A percentile compares a stretch with the other conserved stretches of the same genome.
Conservation (phyloP, 2,888 invertebrate species). For the Epinotia demarniana region DNA sequence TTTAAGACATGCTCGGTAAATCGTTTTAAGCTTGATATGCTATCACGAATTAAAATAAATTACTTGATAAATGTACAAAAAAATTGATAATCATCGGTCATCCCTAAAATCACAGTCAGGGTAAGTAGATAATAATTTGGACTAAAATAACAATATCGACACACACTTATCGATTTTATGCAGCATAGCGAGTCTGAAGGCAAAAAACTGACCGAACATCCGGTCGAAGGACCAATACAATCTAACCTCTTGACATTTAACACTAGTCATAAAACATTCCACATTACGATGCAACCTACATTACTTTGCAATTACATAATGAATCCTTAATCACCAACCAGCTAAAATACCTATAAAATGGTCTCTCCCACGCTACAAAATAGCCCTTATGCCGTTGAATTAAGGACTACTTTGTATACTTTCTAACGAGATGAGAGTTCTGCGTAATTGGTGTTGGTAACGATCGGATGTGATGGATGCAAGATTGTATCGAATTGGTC, state of each 20-base stretch:
- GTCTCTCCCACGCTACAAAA: constrained; percentile 1
- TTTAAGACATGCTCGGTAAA: background rate
- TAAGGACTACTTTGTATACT: background rate
- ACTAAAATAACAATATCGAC: no score
- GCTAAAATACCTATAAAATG: background rate
- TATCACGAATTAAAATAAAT: no score
- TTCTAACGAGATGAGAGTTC: background rate
- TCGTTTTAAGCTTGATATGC: background rate
- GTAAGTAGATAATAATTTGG: no score
- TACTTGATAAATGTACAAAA: no score
- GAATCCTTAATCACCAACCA: constrained; percentile 7
- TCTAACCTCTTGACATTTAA: constrained; percentile 8
- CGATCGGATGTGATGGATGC: background rate
- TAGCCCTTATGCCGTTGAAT: background rate
- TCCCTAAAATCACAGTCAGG: no score
- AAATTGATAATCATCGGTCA: no score
- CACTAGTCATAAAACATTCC: constrained; percentile 17
- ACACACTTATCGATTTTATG: no score
- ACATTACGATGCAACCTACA: constrained; percentile 5
- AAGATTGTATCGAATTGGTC: constrained; percentile 3
- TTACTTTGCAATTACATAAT: constrained; percentile 16
- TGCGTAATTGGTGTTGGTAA: background rate
- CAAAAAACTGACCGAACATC: background rate
- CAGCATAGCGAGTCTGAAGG: background rate
- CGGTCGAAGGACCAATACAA: constrained; percentile 18